Base-by-base conservation (phyloP, 2,888 invertebrate species). In the Nomada fucata region DNA sequence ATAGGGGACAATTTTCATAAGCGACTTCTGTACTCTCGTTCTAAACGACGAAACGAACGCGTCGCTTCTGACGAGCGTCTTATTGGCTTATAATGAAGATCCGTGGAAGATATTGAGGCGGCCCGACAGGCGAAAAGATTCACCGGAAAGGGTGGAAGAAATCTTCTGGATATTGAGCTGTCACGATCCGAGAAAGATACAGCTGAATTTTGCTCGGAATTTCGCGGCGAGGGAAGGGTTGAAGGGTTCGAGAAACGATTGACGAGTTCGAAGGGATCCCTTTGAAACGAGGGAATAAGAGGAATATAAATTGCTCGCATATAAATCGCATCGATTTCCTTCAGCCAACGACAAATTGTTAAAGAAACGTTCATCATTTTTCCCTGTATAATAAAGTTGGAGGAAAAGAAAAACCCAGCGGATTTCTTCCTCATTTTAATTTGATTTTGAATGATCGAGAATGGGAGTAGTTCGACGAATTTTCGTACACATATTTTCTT, bases 311-410 rank as follows among this genome's bases (percentile, higher is more conserved):
- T 36, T 52, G 75, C 47, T 78, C 71, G 70, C 76, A 78, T 82
- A 71, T 68, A 85, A 87, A 84, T 87, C 76, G 73, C 60, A 76
- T 68, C 59, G 59, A 76, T 86, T 80, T 79, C 36, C 73, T 23
- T 23, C 23, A 42, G 59, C 42, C 61, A 65, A 61, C 52, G 61
- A 60, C 61, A 59, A 82, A 75, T 23, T 67, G 59, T 72, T 20
- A 55, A 70, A 50, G 36, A 68, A 63, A 72, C 50, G 18, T 26
- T 63, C 47, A 52, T 36, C 55, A 36, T 36, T 9, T 47, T 23
- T 57, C 26, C 10, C 23, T 26, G 23, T 11, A 20, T 36, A 7
- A 23, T 53, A 53, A 20, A n/a, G 20, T 20, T 10, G 20, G 20
- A 20, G 53, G 7, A 53, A 53, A 20, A 26, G 23, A 26, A 26